Evolutionary conservation across 2,888 invertebrate species (phyloP), one percentile per base, ranked within the genome.

Genomic region (Cerceris rybyensis): DNA sequence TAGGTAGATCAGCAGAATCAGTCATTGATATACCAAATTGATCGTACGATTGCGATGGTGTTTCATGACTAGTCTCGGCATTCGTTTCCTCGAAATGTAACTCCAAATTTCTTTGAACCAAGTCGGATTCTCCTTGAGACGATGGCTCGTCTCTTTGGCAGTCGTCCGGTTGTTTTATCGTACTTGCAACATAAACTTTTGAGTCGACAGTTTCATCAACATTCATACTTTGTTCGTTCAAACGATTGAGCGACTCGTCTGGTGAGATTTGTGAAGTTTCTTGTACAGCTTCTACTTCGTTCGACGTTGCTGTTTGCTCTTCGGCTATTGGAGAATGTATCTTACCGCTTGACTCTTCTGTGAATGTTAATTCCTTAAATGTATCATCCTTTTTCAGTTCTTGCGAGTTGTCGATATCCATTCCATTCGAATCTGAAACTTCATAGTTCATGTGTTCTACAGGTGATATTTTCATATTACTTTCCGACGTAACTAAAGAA

Each of bases 21-120:
- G 75, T 72, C 57, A 80, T 69, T 7, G 87, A 78, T 8, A 81
- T 68, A 16, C 87, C 84, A 43, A 90, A 88, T 46, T 90, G 89
- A 42, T 91, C 89, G 66, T 89, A 92, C 4, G 92, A 92, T 42
- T 92, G 92, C 0, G 92, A 91, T 1, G 91, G 91, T 7, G 84
- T 78, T 73, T 91, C 91, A 63, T 90, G 88, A 81, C 86, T 88
- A 59, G 86, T 86, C 64, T 89, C 91, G 13, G 81, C 84, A 50
- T 81, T 80, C 7, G 80, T 75, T 17, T 88, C 83, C 6, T 85
- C 87, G 13, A 87, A 82, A 17, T 70, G 80, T 50, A 84, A 60
- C 46, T 88, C 85, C 28, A 85, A 70, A 57, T 86, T 78, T 52
- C 74, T 66, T 49, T 67, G 13, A 9, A 70, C 60, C n/a, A 64